Base-by-base conservation (phyloP, 2,888 invertebrate species). In the Sisyra nigra region DNA sequence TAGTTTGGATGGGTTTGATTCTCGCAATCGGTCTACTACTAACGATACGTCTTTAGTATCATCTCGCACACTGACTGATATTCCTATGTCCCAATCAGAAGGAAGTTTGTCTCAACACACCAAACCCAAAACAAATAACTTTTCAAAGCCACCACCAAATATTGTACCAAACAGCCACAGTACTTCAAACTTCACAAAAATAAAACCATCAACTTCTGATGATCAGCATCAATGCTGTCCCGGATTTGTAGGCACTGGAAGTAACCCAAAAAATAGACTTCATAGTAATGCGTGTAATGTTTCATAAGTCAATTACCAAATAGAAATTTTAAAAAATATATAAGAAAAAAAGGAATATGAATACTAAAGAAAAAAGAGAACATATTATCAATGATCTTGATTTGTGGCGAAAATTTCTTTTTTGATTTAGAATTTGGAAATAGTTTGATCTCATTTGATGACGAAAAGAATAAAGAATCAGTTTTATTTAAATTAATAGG, bases 221-320 rank as follows among this genome's bases (percentile, higher is more conserved):
- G 31, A 57, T 3, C 60, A 62, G 34, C 65, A 66, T 43, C 68
- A 67, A 32, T 70, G 69, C 46, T 70, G 69, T 53, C 63, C 68
- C 1, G 64, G 66, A 6, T 69, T 69, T 48, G 59, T 55, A 6
- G 40, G 60, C 2, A 54, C 60, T 44, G 47, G 60, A 6, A 61
- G 63, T 41, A 66, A 65, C 49, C 54, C 58, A 33, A 66, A 65
- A 50, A 54, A 58, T 35, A 58, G 62, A 38, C 59, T 64, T 51
- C 65, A 65, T 36, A 61, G 60, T 44, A 66, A 63, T 48, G 59
- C 61, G 17, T 69, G 69, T 53, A 52, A 44, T 46, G 53, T 67
- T 47, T 58, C 57, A 50, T 66, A 57, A 51, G 14, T 45, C 15
- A 24, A 24, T 24, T 24, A 24, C 7, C 24, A 24, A 24, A 24